phyloP scores from a whole-genome alignment of 2,888 invertebrate genomes.

The Halictus quadricinctus region DNA sequence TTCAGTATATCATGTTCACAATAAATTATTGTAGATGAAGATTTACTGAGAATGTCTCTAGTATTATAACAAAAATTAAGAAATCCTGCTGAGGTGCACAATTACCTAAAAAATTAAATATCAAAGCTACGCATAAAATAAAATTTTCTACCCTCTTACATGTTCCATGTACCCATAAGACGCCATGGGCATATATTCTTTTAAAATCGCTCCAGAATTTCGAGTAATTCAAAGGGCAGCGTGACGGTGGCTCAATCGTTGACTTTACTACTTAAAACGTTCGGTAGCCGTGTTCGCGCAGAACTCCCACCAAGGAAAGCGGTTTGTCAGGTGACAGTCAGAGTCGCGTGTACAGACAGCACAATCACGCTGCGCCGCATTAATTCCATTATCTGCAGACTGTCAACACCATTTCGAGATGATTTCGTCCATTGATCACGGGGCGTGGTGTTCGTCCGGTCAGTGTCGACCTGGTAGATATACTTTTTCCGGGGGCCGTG shows the following conservation, averaged over 20 bases:
- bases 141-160: background rate
- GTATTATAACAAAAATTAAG: no score
- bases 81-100: no score
- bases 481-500: slow-evolving; percentile 12
- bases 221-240: background rate
- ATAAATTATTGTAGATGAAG: no score
- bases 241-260: background rate
- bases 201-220: background rate
- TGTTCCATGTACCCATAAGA: background rate
- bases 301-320: background rate
- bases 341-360: background rate
- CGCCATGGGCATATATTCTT: background rate
- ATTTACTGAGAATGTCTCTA: no score
- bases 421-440: slow-evolving; percentile 16
- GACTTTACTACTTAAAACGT: background rate
- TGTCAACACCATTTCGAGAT: slow-evolving; percentile 10
- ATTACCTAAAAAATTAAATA: no score
- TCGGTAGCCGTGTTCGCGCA: background rate
- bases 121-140: background rate
- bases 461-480: background rate
- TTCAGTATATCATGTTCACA: background rate
- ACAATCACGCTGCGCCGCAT: background rate
- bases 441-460: background rate
- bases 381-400: slow-evolving; percentile 7
- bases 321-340: background rate